Evolutionary conservation across 2,888 invertebrate genomes (phyloP).

Genomic region (Syrista parreyssii): DNA sequence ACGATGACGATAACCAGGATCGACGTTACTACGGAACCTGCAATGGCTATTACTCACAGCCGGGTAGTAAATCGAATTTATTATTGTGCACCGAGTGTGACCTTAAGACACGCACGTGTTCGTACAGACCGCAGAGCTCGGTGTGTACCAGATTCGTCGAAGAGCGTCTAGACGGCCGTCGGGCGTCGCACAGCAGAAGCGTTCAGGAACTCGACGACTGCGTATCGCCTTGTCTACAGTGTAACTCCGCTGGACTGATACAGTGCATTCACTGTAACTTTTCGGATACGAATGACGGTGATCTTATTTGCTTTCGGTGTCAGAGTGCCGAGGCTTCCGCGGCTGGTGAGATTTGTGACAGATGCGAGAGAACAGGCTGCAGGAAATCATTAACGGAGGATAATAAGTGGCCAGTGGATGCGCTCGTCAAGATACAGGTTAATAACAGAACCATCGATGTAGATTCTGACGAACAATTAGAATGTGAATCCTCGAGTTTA

Average conservation of each 20-base stretch:
- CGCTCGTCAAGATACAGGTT: constrained; percentile 54
- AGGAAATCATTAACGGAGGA: constrained; percentile 36
- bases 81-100: constrained; percentile 62
- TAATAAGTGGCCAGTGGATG: constrained; percentile 50
- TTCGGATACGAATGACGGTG: constrained; percentile 43
- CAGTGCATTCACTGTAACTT: constrained; percentile 45
- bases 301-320: constrained; percentile 61
- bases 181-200: not conserved
- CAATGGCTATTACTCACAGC: constrained; percentile 58
- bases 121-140: constrained; percentile 53
- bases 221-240: constrained; percentile 40
- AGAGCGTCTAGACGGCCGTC: constrained; percentile 42
- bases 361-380: constrained; percentile 46
- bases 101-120: constrained; percentile 51
- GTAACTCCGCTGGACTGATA: constrained; percentile 27
- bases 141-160: constrained; percentile 50
- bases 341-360: constrained; percentile 39
- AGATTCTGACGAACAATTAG: constrained; percentile 53
- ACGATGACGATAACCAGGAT: constrained; percentile 39
- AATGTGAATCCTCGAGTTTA: constrained; percentile 38
- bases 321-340: constrained; percentile 43
- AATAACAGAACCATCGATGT: constrained; percentile 53
- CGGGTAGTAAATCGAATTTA: constrained; percentile 62
- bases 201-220: constrained; percentile 20
- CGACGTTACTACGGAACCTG: constrained; percentile 52